Conservation (phyloP, 2,113 vertebrate genomes). For the Mohoua ochrocephala region DNA sequence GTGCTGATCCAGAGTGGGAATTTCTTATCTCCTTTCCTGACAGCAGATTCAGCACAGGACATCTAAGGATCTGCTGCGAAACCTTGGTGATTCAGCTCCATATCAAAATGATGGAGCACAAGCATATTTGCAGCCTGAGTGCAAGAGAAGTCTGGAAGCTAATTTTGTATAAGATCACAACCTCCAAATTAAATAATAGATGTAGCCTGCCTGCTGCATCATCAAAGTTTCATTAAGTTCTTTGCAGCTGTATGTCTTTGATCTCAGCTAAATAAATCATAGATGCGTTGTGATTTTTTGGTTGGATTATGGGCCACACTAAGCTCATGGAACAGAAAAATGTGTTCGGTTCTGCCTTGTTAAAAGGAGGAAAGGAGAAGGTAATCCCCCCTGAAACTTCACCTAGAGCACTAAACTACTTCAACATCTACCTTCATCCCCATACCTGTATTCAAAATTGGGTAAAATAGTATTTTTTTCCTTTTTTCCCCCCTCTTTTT, state of each 20-base stretch:
- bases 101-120: background rate
- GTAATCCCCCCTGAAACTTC: background rate
- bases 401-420: background rate
- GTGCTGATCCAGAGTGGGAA: background rate
- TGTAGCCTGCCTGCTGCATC: conserved; percentile 49
- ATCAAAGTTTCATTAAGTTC: conserved; percentile 68
- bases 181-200: conserved; percentile 66
- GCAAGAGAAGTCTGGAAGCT: conserved; percentile 34
- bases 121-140: background rate
- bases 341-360: background rate
- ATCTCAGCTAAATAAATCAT: conserved; percentile 67
- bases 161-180: conserved; percentile 59
- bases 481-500: background rate
- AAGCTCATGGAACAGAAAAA: conserved; percentile 39
- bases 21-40: background rate
- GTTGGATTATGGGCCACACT: conserved; percentile 15
- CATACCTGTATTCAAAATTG: background rate
- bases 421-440: background rate
- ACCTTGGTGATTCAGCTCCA: background rate
- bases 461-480: background rate
- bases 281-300: conserved; percentile 8
- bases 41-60: background rate
- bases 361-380: background rate
- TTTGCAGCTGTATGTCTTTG: conserved; percentile 56
- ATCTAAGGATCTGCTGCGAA: background rate